Base-by-base conservation (phyloP, 2,113 vertebrate genomes). In the Chlamydotis undulata region DNA sequence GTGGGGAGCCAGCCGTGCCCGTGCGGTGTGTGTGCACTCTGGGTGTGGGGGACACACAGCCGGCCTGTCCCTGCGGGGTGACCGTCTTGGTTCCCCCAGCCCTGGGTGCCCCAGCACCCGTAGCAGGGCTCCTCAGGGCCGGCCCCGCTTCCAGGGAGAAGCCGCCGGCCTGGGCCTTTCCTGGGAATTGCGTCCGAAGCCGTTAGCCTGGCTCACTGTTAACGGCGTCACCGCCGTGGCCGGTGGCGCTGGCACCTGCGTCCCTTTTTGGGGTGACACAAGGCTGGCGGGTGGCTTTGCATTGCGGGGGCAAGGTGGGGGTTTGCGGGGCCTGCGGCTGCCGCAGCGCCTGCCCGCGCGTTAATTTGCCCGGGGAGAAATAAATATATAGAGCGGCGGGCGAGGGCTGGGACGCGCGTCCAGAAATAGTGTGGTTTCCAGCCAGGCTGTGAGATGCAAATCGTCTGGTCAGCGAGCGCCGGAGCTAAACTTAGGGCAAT, bases 381-480 rank as follows among this genome's bases (percentile, higher is more conserved):
- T 28, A 53, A 14, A 53, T 80, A 71, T 59, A 15, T 9, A 68
- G 84, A 89, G 68, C 37, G 6, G 53, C 9, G 21, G 53, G 59
- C 2, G 3, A 87, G 91, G 92, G 81, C 91, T 79, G 76, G 94
- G 83, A 93, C 5, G 19, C 3, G 2, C 6, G 7, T 81, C 95
- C 94, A 89, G 89, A 80, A 95, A 80, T 83, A 41, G 81, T 92
- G 96, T 94, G 96, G 96, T 96, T 97, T 96, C 61, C 65, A 87
- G 80, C 67, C 31, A 1, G 93, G 64, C 83, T 77, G 73, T 81
- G 84, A 90, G 90, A 96, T 96, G 96, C 91, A 96, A 95, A 93
- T 89, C 43, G 11, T 70, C 77, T 87, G 90, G 95, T 86, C 96
- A 89, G 17, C 8, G 2, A 45, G 73, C 6, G 23, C 74, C 13